These are phyloP conservation scores for Peromyscus aztecus DNA, from an alignment of 2,797 vertebrate genomes.

Conservation along the genomic window DNA sequence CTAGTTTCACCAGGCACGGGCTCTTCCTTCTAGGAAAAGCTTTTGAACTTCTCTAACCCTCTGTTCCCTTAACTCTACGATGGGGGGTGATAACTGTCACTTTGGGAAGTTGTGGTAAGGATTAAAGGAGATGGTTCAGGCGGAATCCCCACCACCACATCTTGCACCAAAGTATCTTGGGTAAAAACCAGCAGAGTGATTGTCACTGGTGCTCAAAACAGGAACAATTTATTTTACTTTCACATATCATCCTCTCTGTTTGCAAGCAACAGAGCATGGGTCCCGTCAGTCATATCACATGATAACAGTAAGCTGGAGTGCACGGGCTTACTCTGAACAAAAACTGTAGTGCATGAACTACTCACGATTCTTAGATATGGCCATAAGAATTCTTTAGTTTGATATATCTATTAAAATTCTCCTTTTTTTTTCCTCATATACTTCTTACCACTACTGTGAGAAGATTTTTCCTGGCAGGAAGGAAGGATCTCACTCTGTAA, in stretches of 20 bases:
- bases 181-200: neutral
- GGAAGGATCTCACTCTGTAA: neutral
- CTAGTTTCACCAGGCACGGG: neutral
- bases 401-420: neutral
- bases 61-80: neutral
- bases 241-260: neutral
- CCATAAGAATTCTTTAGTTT: neutral
- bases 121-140: neutral
- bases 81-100: neutral
- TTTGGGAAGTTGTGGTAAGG: neutral
- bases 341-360: neutral
- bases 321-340: neutral
- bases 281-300: neutral
- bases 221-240: neutral
- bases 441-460: neutral
- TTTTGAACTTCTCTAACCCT: neutral
- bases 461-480: neutral
- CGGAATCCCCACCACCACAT: neutral
- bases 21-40: neutral
- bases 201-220: neutral
- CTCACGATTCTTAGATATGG: neutral
- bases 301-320: neutral
- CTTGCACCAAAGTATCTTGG: neutral
- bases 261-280: neutral
- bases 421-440: neutral